Percentiles rank a stretch among this genome's conserved stretches.
These are phyloP conservation scores for Drosophila lacertosa DNA, from an alignment of 1,140 invertebrate genomes.

Conservation along the genomic window DNA sequence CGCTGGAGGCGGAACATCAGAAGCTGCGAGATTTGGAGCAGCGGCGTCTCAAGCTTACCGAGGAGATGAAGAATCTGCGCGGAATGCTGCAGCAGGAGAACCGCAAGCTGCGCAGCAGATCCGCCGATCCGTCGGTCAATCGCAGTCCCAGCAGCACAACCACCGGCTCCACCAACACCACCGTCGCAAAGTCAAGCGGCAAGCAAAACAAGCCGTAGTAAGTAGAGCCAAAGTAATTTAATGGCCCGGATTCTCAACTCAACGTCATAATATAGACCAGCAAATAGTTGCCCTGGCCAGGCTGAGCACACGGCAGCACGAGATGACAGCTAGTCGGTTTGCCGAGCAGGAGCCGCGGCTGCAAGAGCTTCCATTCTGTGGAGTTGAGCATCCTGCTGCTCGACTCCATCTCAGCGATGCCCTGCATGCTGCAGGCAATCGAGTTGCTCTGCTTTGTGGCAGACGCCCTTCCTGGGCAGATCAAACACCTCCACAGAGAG, in stretches of 20 bases:
- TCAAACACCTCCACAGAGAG: no score
- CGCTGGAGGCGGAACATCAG: constrained; percentile 37
- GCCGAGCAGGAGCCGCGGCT: no score
- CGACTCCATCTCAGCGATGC: not conserved
- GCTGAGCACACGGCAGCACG: no score
- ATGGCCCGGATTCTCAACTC: no score
- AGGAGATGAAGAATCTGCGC: constrained; percentile 39
- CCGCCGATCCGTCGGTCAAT: not conserved
- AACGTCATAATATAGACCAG: no score
- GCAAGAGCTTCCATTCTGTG: not conserved
- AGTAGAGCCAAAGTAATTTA: no score
- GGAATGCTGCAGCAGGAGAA: constrained; percentile 34
- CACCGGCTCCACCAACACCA: no score
- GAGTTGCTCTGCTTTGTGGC: not conserved
- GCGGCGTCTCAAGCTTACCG: constrained; percentile 17
- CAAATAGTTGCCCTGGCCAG: no score
- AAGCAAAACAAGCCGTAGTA: no score
- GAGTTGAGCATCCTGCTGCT: not conserved
- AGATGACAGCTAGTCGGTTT: no score
- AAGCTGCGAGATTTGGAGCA: constrained; percentile 44
- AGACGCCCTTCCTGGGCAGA: no score
- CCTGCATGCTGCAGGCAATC: not conserved
- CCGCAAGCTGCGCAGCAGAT: not conserved
- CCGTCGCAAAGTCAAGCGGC: no score
- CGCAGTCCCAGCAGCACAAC: not conserved